phyloP scores from a whole-genome alignment of 2,113 vertebrate species.

The Corythaeola cristata region DNA sequence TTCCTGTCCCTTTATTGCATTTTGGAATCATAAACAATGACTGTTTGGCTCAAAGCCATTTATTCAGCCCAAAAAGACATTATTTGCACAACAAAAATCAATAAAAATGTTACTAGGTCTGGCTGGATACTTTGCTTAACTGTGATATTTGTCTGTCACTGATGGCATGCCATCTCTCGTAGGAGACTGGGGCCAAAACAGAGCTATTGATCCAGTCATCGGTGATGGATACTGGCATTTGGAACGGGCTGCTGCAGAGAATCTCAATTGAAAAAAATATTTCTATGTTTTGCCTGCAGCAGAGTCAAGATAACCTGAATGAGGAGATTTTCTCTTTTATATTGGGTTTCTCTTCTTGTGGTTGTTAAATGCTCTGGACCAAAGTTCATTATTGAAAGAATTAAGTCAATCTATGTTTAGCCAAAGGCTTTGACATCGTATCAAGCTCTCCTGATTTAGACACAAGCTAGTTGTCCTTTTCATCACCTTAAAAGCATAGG shows the following conservation, averaged over 20 bases:
- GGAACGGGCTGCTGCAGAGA: slow-evolving; percentile 87
- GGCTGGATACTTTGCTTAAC: slow-evolving; percentile 89
- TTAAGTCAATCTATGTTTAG: slow-evolving; percentile 83
- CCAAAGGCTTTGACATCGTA: slow-evolving; percentile 79
- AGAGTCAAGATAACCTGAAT: slow-evolving; percentile 77
- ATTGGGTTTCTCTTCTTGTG: slow-evolving; percentile 79
- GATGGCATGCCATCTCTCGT: slow-evolving; percentile 96
- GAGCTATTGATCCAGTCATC: slow-evolving; percentile 97
- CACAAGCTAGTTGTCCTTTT: slow-evolving; percentile 71
- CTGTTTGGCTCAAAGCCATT: slow-evolving; percentile 97
- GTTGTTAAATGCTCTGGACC: slow-evolving; percentile 78
- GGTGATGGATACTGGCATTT: slow-evolving; percentile 97
- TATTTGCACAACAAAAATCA: slow-evolving; percentile 97
- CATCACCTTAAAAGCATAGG: slow-evolving; percentile 67
- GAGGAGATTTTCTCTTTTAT: slow-evolving; percentile 79
- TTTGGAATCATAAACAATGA: slow-evolving; percentile 97
- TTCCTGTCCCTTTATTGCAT: slow-evolving; percentile 96
- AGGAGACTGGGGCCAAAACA: slow-evolving; percentile 96
- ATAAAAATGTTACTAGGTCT: slow-evolving; percentile 95
- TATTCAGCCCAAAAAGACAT: slow-evolving; percentile 98
- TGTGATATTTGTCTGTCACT: slow-evolving; percentile 99
- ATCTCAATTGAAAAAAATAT: slow-evolving; percentile 85
- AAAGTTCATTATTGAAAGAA: slow-evolving; percentile 84
- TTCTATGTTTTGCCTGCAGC: slow-evolving; percentile 84
- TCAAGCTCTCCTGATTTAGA: slow-evolving; percentile 75